Conservation (phyloP, 2,797 vertebrate species). For the Gallinago nigripennis region DNA sequence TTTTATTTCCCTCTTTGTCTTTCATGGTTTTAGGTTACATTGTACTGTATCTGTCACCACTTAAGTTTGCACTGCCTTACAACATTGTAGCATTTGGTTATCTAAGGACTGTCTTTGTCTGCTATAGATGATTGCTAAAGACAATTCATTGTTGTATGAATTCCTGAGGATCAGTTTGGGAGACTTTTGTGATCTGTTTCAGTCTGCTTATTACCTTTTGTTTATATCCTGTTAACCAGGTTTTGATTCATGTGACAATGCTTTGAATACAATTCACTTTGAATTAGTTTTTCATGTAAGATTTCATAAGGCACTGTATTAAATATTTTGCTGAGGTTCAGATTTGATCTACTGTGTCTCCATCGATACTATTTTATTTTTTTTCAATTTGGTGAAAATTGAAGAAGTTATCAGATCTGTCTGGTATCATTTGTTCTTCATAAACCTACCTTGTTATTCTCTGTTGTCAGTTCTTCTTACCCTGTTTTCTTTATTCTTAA, state of each 20-base stretch:
- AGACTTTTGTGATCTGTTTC: background rate
- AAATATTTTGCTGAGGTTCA: conserved; percentile 21
- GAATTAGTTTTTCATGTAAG: background rate
- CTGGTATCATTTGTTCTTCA: conserved; percentile 5
- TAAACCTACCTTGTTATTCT: conserved; percentile 13
- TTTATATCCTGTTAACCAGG: background rate
- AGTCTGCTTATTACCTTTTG: background rate
- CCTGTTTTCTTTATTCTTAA: background rate
- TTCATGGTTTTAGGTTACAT: background rate
- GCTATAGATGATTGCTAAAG: background rate
- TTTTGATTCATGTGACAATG: background rate
- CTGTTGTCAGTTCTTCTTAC: background rate
- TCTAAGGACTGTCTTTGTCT: background rate
- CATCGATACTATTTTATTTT: background rate
- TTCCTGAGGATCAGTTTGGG: background rate
- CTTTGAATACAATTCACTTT: background rate
- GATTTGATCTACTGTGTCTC: conserved; percentile 5
- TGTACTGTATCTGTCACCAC: background rate
- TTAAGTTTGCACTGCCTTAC: background rate
- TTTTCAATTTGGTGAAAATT: conserved; percentile 1
- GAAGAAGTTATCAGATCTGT: conserved; percentile 17
- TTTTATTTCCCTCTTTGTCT: background rate
- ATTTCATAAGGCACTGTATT: conserved; percentile 38
- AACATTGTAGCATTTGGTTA: background rate
- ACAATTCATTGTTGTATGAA: background rate